Evolutionary conservation across 2,888 invertebrate genomes (phyloP).

Genomic region (Chrysolina oricalcia): DNA sequence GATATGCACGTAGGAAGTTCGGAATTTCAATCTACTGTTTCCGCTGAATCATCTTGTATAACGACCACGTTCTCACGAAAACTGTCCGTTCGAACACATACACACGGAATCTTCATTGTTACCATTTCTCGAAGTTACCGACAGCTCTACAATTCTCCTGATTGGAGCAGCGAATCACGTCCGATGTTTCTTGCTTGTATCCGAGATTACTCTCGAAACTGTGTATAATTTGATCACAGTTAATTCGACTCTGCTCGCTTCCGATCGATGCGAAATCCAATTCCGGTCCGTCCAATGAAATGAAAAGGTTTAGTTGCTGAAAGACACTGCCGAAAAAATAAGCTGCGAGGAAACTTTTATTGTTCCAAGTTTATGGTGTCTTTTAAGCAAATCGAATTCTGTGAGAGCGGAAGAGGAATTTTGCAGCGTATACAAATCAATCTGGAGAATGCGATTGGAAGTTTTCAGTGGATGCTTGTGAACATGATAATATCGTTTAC

Average conservation of each 20-base stretch:
- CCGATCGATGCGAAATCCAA: conserved; percentile 3
- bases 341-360: background rate
- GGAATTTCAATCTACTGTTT: too few species aligned
- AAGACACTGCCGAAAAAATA: background rate
- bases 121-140: conserved; percentile 3
- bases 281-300: background rate
- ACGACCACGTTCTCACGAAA: too few species aligned
- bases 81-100: background rate
- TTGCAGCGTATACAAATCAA: background rate
- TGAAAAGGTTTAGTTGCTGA: background rate
- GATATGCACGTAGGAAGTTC: too few species aligned
- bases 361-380: background rate
- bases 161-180: conserved; percentile 8
- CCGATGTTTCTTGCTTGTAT: conserved; percentile 17
- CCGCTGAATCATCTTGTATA: too few species aligned
- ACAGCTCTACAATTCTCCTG: background rate
- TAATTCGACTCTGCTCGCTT: conserved; percentile 9
- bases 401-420: background rate
- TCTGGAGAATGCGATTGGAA: too few species aligned
- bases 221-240: conserved; percentile 15
- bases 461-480: too few species aligned
- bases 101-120: conserved; percentile 1
- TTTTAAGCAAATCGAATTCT: background rate
- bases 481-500: too few species aligned
- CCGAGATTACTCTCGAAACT: conserved; percentile 7